Percentiles rank a stretch among this genome's conserved stretches.
phyloP scores from a whole-genome alignment of 2,113 vertebrate genomes.

The Aptenodytes patagonicus region DNA sequence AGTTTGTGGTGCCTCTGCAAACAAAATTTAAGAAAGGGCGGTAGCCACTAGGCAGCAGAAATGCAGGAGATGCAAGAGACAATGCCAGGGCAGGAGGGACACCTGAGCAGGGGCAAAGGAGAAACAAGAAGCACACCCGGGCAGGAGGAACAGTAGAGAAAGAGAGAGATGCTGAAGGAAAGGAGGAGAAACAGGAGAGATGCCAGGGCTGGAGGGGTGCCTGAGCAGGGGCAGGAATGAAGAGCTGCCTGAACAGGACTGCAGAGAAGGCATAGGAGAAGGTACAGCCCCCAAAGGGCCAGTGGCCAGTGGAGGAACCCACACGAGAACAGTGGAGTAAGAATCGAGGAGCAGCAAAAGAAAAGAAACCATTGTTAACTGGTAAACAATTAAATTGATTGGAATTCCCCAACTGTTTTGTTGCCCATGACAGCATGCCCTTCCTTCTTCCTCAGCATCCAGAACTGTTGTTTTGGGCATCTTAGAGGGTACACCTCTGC shows the following conservation, averaged over 20 bases:
- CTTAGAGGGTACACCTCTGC: neutral
- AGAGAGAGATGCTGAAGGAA: neutral
- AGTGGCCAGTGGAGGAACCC: neutral
- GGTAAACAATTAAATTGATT: neutral
- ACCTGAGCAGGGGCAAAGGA: neutral
- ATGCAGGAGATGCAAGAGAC: too few species aligned
- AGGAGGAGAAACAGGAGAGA: neutral
- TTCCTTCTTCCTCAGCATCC: neutral
- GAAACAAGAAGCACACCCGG: neutral
- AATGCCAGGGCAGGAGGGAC: neutral
- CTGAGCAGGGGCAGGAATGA: neutral
- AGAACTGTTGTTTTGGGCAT: neutral
- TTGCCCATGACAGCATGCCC: fast-evolving
- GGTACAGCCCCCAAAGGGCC: neutral
- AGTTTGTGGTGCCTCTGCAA: neutral
- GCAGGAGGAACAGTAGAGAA: neutral
- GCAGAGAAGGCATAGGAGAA: neutral
- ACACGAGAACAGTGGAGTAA: neutral
- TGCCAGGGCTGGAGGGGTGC: neutral
- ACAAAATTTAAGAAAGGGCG: neutral
- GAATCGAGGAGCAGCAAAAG: neutral
- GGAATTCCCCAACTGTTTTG: neutral
- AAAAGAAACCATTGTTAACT: neutral
- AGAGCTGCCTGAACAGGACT: neutral
- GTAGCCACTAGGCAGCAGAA: neutral